These are phyloP conservation scores for Magallana ariakensis DNA, from an alignment of 1,140 invertebrate species.

Conservation along the genomic window DNA sequence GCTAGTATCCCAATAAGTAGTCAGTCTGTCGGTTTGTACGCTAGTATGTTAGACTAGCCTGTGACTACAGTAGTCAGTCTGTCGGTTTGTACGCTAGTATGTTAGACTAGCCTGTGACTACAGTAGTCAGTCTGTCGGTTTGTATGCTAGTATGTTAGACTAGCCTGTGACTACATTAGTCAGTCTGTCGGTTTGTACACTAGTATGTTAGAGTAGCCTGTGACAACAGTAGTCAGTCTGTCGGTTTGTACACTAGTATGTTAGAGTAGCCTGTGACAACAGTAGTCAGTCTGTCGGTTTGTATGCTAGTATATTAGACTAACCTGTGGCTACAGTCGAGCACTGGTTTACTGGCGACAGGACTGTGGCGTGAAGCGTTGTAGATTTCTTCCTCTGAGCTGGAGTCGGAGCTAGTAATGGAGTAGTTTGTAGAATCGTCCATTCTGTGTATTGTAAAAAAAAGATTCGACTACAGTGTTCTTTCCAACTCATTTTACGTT, in stretches of 20 bases:
- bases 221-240: background rate
- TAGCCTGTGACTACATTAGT: background rate
- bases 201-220: background rate
- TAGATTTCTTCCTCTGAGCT: slow-evolving; percentile 52
- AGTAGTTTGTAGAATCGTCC: slow-evolving; percentile 50
- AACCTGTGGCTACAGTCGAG: background rate
- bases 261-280: background rate
- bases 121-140: background rate
- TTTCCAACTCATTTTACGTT: background rate
- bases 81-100: too few relatives aligned
- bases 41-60: too few relatives aligned
- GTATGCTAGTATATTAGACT: background rate
- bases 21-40: too few relatives aligned
- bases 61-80: too few relatives aligned
- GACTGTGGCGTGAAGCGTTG: background rate
- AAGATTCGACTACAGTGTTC: background rate
- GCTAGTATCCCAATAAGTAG: too few relatives aligned
- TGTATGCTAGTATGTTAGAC: background rate
- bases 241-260: background rate
- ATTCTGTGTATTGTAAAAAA: background rate
- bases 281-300: background rate
- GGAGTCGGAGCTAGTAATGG: slow-evolving; percentile 30
- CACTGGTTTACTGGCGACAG: background rate
- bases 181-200: too few relatives aligned
- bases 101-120: background rate